Evolutionary conservation across 2,888 invertebrate genomes (phyloP).

Genomic region (Deilephila elpenor): DNA sequence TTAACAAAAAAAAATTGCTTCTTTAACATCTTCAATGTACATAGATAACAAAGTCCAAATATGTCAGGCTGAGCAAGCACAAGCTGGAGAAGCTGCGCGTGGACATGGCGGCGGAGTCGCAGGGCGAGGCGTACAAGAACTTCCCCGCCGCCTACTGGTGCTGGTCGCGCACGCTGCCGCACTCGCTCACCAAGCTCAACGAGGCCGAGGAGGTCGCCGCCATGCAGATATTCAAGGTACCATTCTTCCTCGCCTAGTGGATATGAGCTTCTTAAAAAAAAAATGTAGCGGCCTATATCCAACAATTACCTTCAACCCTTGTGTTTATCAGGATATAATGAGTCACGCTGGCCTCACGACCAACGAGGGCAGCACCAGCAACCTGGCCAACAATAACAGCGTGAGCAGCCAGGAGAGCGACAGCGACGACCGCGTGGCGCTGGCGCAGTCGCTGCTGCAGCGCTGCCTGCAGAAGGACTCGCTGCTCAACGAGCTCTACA

Average conservation of each 20-base stretch:
- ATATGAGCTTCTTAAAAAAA: too few relatives aligned
- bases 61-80: slow-evolving; percentile 89
- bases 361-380: slow-evolving; percentile 71
- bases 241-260: too few relatives aligned
- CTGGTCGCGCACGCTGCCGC: slow-evolving; percentile 92
- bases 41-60: not conserved
- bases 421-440: slow-evolving; percentile 94
- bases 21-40: too few relatives aligned
- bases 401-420: slow-evolving; percentile 79
- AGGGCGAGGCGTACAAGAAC: slow-evolving; percentile 94
- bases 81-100: slow-evolving; percentile 89
- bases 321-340: slow-evolving; percentile 85
- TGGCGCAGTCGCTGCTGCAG: slow-evolving; percentile 95
- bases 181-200: slow-evolving; percentile 92
- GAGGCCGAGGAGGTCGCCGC: slow-evolving; percentile 95
- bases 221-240: slow-evolving; percentile 92
- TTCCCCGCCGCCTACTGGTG: slow-evolving; percentile 95
- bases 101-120: slow-evolving; percentile 84
- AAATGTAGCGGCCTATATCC: too few relatives aligned
- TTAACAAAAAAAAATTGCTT: too few relatives aligned
- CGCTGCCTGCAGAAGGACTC: slow-evolving; percentile 96
- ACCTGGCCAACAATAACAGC: slow-evolving; percentile 76
- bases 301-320: too few relatives aligned
- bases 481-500: slow-evolving; percentile 94
- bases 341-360: slow-evolving; percentile 93